Base-by-base conservation (phyloP, 2,797 vertebrate species). In the Allobates femoralis region DNA sequence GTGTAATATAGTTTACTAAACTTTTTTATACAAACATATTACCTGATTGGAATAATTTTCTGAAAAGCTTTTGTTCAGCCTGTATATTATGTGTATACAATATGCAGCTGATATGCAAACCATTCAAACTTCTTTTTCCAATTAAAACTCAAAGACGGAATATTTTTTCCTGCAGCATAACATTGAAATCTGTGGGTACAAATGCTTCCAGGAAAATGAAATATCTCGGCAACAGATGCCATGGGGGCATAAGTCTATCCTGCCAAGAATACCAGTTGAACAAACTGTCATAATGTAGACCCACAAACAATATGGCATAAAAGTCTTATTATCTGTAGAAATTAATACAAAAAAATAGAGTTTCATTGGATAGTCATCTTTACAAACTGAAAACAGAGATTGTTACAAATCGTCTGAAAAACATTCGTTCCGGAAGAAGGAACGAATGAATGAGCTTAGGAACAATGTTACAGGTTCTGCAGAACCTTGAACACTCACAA, bases 301-400 rank as follows among this genome's bases (percentile, higher is more conserved):
- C 87, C 87, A 88, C 83, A 85, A 88, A 88, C 87, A 88, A 88
- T 88, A 88, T 88, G 87, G 58, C 78, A 85, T 60, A n/a, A 46
- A 80, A 79, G 81, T 84, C 62, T 73, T 84, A 55, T 84, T 87
- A 76, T 58, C 58, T 32, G 23, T 55, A 41, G 14, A 81, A 85
- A 81, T 81, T 21, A 75, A 30, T 21, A 67, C 23, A 84, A 26
- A 66, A 55, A 19, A 3, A 10, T 23, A 69, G 37, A 64, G 55
- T 28, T 66, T 62, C 67, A 74, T 56, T 66, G 67, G 67, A 67
- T 50, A 23, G 30, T 1, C 7, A 0, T 55, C 51, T 79, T 51
- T 60, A 51, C 12, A 37, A 73, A 60, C 37, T 32, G 23, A 28
- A 71, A 58, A 71, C 21, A 62, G 53, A 62, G n/a, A 81, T 30